Percentiles rank a stretch among this genome's conserved stretches.
Conservation (phyloP, 2,797 vertebrate genomes). For the Rhynchotus rufescens region DNA sequence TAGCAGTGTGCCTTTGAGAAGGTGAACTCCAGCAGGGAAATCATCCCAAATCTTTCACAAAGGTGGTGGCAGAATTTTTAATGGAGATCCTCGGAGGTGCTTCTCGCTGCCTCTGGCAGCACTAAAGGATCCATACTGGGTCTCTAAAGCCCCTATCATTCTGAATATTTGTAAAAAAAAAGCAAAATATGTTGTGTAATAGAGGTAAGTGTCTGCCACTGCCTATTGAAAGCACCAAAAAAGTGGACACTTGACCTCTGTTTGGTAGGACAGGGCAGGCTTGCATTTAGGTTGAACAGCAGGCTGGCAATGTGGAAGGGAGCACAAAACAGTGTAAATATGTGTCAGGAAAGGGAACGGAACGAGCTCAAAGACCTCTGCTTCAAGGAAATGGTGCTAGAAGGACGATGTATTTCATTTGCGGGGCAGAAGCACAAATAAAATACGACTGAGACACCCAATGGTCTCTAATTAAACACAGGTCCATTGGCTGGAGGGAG, state of each 20-base stretch:
- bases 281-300: background rate
- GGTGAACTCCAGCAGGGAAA: conserved; percentile 8
- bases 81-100: accelerated
- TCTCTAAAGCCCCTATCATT: background rate
- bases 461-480: background rate
- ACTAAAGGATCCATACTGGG: background rate
- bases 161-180: background rate
- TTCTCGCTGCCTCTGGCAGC: background rate
- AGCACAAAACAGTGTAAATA: accelerated
- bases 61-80: background rate
- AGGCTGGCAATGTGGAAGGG: background rate
- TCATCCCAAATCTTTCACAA: background rate
- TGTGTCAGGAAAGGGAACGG: background rate
- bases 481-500: background rate
- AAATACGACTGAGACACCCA: background rate
- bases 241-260: background rate
- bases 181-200: background rate
- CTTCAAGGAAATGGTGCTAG: background rate
- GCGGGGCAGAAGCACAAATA: background rate
- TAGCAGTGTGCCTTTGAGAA: conserved; percentile 31
- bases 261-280: background rate
- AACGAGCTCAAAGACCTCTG: background rate
- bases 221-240: background rate
- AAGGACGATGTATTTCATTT: background rate
- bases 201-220: background rate